Base-by-base conservation (phyloP, 2,888 invertebrate genomes). In the Lordiphosa andalusiaca region DNA sequence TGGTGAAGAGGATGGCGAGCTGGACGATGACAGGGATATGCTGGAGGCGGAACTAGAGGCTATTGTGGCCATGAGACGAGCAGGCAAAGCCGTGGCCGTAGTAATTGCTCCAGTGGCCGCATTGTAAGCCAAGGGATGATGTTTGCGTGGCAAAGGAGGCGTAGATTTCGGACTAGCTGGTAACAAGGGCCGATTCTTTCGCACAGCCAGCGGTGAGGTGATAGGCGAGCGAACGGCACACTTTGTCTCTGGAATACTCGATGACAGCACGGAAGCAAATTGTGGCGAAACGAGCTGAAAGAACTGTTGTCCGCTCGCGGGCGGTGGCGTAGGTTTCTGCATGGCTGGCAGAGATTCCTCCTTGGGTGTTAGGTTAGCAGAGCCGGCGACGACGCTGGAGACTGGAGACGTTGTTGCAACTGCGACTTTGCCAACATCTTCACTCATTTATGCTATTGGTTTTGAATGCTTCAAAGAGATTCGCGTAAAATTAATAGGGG, bases 11-110 rank as follows among this genome's bases (percentile, higher is more conserved):
- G 89, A 89, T 0, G 88, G 84, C 23, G 90, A 86, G 3, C 88
- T 87, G 44, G 88, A 87, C 4, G 89, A 88, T 0, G 89, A 89
- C 12, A 89, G 78, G 23, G 88, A 77, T 40, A 89, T 88, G 33
- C 88, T 78, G 0, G 89, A 88, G 1, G 85, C 84, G 23, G 89
- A 88, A 59, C 89, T 89, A 1, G 81, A 73, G 3, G 81, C 81
- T 23, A 73, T 73, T 23, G 83, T 73, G 44, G 63, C 63, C 73
- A 85, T 77, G 49, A 86, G 72, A 36, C 87, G 81, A 2, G 84
- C 61, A 7, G 88, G 85, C 16, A 84, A 68, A 0, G 78, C 82
- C n/a, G 85, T 77, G 67, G 78, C 85, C 1, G 83, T 56, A 1
- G 76, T 83, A 3, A 86, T 85, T 1, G 65, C 58, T 0, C 85